Evolutionary conservation across 2,113 vertebrate species (phyloP).

Genomic region (Steatornis caripensis): DNA sequence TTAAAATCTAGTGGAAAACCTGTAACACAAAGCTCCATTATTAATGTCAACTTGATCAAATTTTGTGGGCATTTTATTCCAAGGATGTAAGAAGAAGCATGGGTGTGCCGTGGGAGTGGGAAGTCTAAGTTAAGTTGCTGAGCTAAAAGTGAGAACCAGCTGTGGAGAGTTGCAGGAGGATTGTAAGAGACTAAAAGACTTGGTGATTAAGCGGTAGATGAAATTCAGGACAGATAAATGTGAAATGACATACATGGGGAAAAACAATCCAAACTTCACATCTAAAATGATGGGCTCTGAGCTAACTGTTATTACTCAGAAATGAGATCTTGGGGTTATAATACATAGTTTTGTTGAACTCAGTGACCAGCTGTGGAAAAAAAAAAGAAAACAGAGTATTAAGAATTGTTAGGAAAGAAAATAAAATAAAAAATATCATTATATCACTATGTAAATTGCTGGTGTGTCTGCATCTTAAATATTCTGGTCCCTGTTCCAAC

Average conservation of each 20-base stretch:
- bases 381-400: background rate
- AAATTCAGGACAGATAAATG: background rate
- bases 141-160: background rate
- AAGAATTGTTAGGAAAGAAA: background rate
- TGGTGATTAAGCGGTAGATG: background rate
- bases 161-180: background rate
- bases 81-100: background rate
- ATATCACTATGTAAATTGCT: background rate
- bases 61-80: background rate
- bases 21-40: background rate
- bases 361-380: background rate
- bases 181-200: background rate
- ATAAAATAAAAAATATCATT: background rate
- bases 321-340: background rate
- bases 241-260: background rate
- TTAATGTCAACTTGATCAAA: background rate
- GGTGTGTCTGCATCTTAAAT: background rate
- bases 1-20: background rate
- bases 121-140: background rate
- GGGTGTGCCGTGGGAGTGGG: background rate
- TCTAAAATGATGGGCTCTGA: background rate
- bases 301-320: background rate
- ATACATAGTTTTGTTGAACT: background rate
- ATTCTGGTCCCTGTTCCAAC: background rate
- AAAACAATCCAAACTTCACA: conserved; percentile 8